Base-by-base conservation (phyloP, 2,113 vertebrate species). In the Hippocampus abdominalis region DNA sequence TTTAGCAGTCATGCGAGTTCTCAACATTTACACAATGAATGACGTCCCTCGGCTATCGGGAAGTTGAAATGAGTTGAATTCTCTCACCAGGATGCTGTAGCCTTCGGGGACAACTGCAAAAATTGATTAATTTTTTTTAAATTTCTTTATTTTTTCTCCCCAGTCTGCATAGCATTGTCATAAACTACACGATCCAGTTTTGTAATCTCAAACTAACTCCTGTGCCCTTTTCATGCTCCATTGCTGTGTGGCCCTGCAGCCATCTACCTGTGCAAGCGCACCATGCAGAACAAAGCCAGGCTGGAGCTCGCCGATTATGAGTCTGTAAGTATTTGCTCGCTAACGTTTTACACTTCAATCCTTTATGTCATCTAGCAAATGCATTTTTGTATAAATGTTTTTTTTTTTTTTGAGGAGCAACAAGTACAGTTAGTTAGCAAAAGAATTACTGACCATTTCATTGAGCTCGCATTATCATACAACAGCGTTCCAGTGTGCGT, bases 261-360 rank as follows among this genome's bases (percentile, higher is more conserved):
- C 84, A 98, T 98, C 89, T 98, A 98, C 89, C 94, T 98, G 83
- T 98, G 96, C 90, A 98, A 98, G 88, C 92, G 96, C 89, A 98
- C 96, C 76, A 98, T 98, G 96, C 96, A 98, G 92, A 98, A 98
- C 78, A 98, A 98, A 89, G 96, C 96, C 66, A 93, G 96, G 68
- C 92, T 98, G 82, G 96, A 98, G 88, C 82, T 98, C 49, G 96
- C 96, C 1, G 96, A 98, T 90, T 98, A 97, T 70, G 96, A 98
- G 90, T 95, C 96, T 44, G 96, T 98, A 91, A 95, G 96, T 97
- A 92, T 69, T 23, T 36, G 56, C 32, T 70, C 25, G 6, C 62
- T 71, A 12, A 20, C 32, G 2, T 20, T 63, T 73, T 23, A 49
- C 49, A 79, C 78, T 51, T 71, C 36, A 66, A 16, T 71, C 56